Conservation (phyloP, 2,888 invertebrate species). For the Folsomia candida region DNA sequence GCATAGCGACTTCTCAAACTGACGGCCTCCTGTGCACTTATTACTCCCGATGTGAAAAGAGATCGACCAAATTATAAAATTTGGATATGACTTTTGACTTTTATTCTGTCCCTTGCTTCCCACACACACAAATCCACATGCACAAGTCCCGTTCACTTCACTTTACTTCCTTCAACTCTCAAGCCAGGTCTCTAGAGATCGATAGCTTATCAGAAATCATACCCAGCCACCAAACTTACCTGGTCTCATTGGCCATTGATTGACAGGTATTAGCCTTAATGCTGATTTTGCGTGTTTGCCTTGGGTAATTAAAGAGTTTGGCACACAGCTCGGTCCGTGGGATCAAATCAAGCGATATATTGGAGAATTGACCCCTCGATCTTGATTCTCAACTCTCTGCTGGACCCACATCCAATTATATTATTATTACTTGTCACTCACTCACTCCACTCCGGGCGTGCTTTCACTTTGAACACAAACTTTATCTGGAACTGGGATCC, state of each 20-base stretch:
- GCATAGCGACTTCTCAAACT: too few relatives aligned
- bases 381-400: too few relatives aligned
- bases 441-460: too few relatives aligned
- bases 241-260: slow-evolving; percentile 42
- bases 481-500: too few relatives aligned
- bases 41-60: neutral
- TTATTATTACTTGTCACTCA: too few relatives aligned
- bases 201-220: slow-evolving; percentile 38
- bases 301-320: slow-evolving; percentile 51
- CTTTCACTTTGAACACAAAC: too few relatives aligned
- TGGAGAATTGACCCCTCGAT: slow-evolving; percentile 11
- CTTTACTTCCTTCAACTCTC: neutral
- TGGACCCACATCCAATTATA: too few relatives aligned
- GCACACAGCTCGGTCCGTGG: slow-evolving; percentile 30
- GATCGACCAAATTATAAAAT: slow-evolving; percentile 18
- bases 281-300: slow-evolving; percentile 50
- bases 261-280: slow-evolving; percentile 51
- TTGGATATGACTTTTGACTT: slow-evolving; percentile 17
- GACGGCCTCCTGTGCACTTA: too few relatives aligned
- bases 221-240: slow-evolving; percentile 23
- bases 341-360: slow-evolving; percentile 40
- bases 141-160: neutral
- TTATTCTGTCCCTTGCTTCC: neutral
- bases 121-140: neutral
- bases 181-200: slow-evolving; percentile 16